Conservation (phyloP, 2,797 vertebrate genomes). For the Malacoraja senta region DNA sequence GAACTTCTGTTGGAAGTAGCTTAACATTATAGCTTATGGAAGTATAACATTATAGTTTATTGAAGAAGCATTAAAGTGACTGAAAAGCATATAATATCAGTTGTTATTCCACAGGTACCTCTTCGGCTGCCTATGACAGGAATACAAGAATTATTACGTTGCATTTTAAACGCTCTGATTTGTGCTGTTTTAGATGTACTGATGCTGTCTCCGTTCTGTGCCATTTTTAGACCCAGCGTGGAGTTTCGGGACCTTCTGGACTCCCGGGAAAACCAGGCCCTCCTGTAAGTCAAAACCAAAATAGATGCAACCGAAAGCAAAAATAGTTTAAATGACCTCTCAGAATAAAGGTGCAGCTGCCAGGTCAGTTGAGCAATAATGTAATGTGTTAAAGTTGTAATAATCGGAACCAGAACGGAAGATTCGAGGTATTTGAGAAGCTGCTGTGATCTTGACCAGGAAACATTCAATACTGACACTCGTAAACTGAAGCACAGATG, state of each 20-base stretch:
- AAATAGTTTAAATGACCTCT: background rate
- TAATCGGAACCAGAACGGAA: background rate
- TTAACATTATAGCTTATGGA: background rate
- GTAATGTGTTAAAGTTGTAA: background rate
- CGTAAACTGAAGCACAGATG: too few species aligned
- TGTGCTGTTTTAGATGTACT: background rate
- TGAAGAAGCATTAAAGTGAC: background rate
- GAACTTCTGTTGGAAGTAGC: background rate
- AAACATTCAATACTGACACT: background rate
- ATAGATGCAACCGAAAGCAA: background rate
- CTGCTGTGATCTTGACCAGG: background rate
- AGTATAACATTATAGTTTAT: background rate
- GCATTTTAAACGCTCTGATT: background rate
- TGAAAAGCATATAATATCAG: background rate
- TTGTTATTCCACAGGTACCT: background rate
- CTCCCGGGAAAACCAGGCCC: constrained; percentile 67
- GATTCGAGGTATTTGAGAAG: background rate
- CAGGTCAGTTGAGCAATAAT: background rate
- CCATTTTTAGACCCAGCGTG: constrained; percentile 60
- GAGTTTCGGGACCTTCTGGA: constrained; percentile 64
- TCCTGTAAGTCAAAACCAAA: constrained; percentile 56
- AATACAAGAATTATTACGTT: background rate
- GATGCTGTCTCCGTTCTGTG: background rate
- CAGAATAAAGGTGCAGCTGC: background rate
- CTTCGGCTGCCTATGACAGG: background rate